A percentile compares a stretch with the other conserved stretches of the same genome.
phyloP scores from a whole-genome alignment of 2,797 vertebrate species.

The Atherinosoma microstoma region DNA sequence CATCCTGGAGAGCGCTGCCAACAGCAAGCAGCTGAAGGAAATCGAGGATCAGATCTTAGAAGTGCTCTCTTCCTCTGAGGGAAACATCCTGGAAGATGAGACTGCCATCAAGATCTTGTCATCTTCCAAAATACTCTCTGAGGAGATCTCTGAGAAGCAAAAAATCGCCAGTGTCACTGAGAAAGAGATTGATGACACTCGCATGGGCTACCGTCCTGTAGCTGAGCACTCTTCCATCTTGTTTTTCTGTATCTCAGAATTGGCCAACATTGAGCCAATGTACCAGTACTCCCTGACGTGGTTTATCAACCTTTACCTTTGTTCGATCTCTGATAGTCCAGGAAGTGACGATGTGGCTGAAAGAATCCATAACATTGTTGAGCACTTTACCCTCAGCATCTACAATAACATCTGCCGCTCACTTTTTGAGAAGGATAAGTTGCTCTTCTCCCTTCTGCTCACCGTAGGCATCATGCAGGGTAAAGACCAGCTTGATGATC shows the following conservation, averaged over 20 bases:
- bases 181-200: conserved; percentile 90
- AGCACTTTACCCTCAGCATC: conserved; percentile 90
- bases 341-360: conserved; percentile 83
- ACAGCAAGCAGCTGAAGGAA: conserved; percentile 93
- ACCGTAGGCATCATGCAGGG: conserved; percentile 91
- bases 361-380: conserved; percentile 86
- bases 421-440: conserved; percentile 95
- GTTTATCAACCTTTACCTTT: conserved; percentile 92
- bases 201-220: conserved; percentile 92
- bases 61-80: conserved; percentile 90
- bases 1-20: conserved; percentile 91
- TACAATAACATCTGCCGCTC: conserved; percentile 95
- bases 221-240: conserved; percentile 90
- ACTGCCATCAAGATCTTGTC: conserved; percentile 90
- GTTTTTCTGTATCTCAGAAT: conserved; percentile 94
- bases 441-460: conserved; percentile 93
- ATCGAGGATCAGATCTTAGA: conserved; percentile 94
- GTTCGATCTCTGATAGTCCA: conserved; percentile 87
- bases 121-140: conserved; percentile 91
- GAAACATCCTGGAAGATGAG: conserved; percentile 95
- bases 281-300: conserved; percentile 94
- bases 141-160: conserved; percentile 93
- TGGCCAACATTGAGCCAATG: conserved; percentile 95
- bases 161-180: conserved; percentile 88
- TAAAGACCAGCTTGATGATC: conserved; percentile 82